Conservation (phyloP, 2,888 invertebrate genomes). For the Nomada goodeniana region DNA sequence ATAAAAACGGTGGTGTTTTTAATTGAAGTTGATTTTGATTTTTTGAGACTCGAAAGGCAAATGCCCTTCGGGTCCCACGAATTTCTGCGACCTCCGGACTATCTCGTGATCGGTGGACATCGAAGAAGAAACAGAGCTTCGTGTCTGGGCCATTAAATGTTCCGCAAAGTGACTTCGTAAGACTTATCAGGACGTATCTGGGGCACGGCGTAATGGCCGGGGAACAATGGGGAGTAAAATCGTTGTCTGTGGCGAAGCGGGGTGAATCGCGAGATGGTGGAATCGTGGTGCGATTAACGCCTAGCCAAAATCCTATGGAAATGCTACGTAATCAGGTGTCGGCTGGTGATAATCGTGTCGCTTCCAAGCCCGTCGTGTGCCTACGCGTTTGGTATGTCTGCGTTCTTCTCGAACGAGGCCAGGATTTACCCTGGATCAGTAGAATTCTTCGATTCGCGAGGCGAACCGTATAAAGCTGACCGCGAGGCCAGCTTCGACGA, state of each 20-base stretch:
- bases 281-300: conserved; percentile 26
- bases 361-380: conserved; percentile 68
- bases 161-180: not conserved
- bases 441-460: conserved; percentile 27
- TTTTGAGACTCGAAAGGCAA: not conserved
- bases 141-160: conserved; percentile 14
- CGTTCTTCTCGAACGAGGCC: conserved; percentile 57
- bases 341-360: conserved; percentile 65
- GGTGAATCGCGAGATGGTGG: conserved; percentile 20
- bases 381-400: conserved; percentile 60
- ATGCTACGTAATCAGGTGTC: conserved; percentile 48
- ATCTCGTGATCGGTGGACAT: not conserved
- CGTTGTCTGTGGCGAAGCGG: not conserved
- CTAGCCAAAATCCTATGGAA: conserved; percentile 17
- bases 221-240: conserved; percentile 33
- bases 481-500: conserved; percentile 38
- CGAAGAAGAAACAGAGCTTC: not conserved
- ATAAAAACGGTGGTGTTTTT: no score
- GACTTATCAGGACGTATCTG: conserved; percentile 5
- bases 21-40: no score
- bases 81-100: not conserved
- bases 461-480: conserved; percentile 59
- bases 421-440: conserved; percentile 64
- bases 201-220: not conserved
- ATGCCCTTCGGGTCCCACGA: not conserved